Evolutionary conservation across 2,888 invertebrate genomes (phyloP).

Genomic region (Agrochola lota): DNA sequence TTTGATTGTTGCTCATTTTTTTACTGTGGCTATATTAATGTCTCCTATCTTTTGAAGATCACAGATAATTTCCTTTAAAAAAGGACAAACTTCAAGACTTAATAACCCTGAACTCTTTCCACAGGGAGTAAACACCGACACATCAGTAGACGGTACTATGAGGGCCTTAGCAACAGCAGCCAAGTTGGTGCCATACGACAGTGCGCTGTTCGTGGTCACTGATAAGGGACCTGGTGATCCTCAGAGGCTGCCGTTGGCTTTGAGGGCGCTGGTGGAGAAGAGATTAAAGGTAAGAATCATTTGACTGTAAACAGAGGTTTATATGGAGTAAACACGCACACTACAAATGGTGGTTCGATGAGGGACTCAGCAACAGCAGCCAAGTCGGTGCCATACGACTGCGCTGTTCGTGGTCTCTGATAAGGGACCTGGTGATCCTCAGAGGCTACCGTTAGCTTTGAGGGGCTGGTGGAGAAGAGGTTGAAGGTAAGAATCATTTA

Average conservation of each 20-base stretch:
- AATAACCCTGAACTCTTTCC: neutral
- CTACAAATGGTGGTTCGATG: conserved; percentile 88
- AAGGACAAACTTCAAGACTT: neutral
- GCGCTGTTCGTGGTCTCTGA: conserved; percentile 91
- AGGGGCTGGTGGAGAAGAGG: conserved; percentile 84
- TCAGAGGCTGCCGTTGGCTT: conserved; percentile 80
- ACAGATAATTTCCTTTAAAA: no score
- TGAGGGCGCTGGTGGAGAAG: conserved; percentile 85
- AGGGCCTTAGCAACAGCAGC: conserved; percentile 91
- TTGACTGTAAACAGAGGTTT: no score
- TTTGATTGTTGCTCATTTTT: neutral
- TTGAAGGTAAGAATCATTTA: conserved; percentile 74
- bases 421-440: conserved; percentile 69
- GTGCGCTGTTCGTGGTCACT: conserved; percentile 91
- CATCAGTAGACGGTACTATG: conserved; percentile 89
- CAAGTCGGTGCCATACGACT: conserved; percentile 91
- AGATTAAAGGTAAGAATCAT: conserved; percentile 77
- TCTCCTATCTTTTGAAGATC: neutral
- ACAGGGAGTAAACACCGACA: conserved; percentile 81
- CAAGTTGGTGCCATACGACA: conserved; percentile 91
- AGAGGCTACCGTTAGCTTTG: conserved; percentile 46
- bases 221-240: conserved; percentile 89
- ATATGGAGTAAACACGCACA: neutral
- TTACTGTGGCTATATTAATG: neutral
- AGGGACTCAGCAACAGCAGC: conserved; percentile 90